These are phyloP conservation scores for Monochamus saltuarius DNA, from an alignment of 1,140 invertebrate species.

Conservation along the genomic window DNA sequence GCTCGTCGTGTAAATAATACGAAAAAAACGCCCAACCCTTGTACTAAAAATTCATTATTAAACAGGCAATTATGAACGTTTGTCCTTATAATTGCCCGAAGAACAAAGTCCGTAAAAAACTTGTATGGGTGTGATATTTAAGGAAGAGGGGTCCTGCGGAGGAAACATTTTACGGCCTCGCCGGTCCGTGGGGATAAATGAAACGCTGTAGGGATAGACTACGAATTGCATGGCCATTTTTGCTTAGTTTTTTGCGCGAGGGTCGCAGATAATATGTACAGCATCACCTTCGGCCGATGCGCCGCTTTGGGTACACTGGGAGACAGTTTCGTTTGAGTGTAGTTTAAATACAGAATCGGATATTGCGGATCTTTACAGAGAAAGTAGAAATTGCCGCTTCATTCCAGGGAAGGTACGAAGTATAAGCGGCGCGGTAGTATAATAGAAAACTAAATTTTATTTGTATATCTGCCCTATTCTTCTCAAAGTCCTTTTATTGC, in stretches of 20 bases:
- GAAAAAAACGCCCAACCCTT: too few relatives aligned
- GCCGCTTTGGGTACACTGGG: too few relatives aligned
- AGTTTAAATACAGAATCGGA: too few relatives aligned
- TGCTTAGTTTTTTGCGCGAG: constrained; percentile 41
- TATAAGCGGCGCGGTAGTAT: too few relatives aligned
- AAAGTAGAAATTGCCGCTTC: too few relatives aligned
- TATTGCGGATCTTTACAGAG: too few relatives aligned
- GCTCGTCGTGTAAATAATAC: too few relatives aligned
- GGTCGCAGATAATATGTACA: constrained; percentile 39
- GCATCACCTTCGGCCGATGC: constrained; percentile 21
- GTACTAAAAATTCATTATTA: constrained; percentile 10
- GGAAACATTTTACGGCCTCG: constrained; percentile 36
- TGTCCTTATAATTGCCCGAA: constrained; percentile 13
- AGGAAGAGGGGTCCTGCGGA: constrained; percentile 19
- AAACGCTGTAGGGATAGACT: constrained; percentile 40
- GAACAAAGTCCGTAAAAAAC: constrained; percentile 29
- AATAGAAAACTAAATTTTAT: too few relatives aligned
- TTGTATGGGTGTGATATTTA: constrained; percentile 39
- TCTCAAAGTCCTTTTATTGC: too few relatives aligned
- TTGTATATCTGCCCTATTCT: too few relatives aligned
- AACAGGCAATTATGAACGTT: constrained; percentile 5
- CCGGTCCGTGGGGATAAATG: constrained; percentile 40
- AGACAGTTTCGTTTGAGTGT: too few relatives aligned
- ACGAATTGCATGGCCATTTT: constrained; percentile 41
- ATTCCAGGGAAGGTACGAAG: too few relatives aligned